Percentiles rank a stretch among this genome's conserved stretches.
Conservation (phyloP, 2,888 invertebrate genomes). For the Chromoteleia sp. region DNA sequence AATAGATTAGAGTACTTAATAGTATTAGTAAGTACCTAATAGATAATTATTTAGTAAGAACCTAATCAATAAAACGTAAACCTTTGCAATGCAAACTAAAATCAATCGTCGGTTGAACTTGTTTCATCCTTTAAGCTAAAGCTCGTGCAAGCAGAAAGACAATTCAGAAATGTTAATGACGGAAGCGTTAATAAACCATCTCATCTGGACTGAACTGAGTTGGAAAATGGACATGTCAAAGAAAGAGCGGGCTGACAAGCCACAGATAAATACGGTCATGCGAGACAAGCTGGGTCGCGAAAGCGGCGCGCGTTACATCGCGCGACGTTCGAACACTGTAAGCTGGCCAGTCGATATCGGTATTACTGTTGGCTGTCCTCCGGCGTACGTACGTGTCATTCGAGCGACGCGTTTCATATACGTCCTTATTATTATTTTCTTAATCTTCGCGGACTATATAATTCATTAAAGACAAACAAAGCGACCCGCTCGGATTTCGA, state of each 20-base stretch:
- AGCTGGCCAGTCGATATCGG: constrained; percentile 27
- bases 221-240: constrained; percentile 4
- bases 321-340: constrained; percentile 4
- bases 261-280: constrained; percentile 9
- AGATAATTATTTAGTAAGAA: too few relatives aligned
- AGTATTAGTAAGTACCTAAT: too few relatives aligned
- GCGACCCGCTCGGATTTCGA: not conserved
- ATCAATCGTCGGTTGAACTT: too few relatives aligned
- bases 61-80: too few relatives aligned
- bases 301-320: constrained; percentile 12
- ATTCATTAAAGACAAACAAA: constrained; percentile 35
- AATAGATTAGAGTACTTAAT: too few relatives aligned
- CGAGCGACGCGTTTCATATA: not conserved
- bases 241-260: constrained; percentile 6
- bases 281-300: constrained; percentile 4
- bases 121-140: too few relatives aligned
- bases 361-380: constrained; percentile 1
- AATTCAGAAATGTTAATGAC: constrained; percentile 13
- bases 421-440: constrained; percentile 26
- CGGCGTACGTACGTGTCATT: constrained; percentile 2
- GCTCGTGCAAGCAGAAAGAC: not conserved
- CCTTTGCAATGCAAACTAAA: too few relatives aligned
- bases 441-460: constrained; percentile 25
- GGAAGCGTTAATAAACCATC: constrained; percentile 37
- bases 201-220: constrained; percentile 27